phyloP scores from a whole-genome alignment of 2,113 vertebrate species.

The Connochaetes taurinus region DNA sequence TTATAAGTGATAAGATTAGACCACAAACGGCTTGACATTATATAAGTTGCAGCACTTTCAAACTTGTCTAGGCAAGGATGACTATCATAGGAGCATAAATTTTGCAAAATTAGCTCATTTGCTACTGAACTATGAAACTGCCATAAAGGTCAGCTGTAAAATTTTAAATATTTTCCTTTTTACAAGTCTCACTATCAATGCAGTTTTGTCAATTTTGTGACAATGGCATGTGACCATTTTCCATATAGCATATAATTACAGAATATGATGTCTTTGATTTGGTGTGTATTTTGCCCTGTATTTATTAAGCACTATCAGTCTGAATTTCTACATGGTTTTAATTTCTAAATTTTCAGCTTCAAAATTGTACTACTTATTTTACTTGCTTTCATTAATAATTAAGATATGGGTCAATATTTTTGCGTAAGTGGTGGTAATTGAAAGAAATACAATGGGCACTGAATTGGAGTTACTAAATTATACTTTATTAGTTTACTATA shows the following conservation, averaged over 20 bases:
- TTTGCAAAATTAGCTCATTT: conserved; percentile 41
- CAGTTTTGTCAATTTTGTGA: neutral
- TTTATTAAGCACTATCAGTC: neutral
- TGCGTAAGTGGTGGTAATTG: neutral
- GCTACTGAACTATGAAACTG: neutral
- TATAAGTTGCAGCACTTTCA: neutral
- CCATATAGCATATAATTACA: neutral
- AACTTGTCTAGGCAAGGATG: neutral
- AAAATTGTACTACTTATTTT: neutral
- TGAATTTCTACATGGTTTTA: neutral
- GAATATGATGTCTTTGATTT: neutral
- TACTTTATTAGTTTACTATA: neutral
- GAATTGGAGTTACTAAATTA: neutral
- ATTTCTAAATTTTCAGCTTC: neutral
- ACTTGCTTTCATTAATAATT: neutral
- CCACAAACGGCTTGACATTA: conserved; percentile 11
- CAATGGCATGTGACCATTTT: neutral
- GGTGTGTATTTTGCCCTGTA: neutral
- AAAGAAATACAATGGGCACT: neutral
- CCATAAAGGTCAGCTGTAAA: conserved; percentile 36
- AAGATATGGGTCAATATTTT: neutral
- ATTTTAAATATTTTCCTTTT: neutral
- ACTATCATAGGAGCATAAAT: neutral
- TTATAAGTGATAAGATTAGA: neutral
- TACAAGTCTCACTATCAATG: neutral